Percentiles rank a stretch among this genome's conserved stretches.
phyloP scores from a whole-genome alignment of 2,113 vertebrate genomes.

The Psettodes erumei region DNA sequence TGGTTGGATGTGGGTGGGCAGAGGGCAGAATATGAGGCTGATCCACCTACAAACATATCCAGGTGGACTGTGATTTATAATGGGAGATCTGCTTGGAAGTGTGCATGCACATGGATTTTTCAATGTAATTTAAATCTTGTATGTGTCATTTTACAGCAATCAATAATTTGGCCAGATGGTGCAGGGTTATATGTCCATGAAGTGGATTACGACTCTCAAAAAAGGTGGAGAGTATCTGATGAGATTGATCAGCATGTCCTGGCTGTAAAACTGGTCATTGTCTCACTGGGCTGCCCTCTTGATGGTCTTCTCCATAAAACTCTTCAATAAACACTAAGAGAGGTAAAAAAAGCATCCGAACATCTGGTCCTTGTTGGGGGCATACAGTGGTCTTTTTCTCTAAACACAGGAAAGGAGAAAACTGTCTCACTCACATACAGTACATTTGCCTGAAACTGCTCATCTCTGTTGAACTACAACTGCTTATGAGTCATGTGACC shows the following conservation, averaged over 20 bases:
- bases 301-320: slow-evolving; percentile 53
- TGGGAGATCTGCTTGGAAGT: no score
- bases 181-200: slow-evolving; percentile 28
- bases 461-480: background rate
- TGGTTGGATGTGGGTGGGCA: no score
- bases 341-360: slow-evolving; percentile 30
- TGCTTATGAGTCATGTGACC: slow-evolving; percentile 10
- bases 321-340: slow-evolving; percentile 31
- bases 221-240: slow-evolving; percentile 66
- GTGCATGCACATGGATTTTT: no score
- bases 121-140: no score
- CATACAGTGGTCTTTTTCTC: slow-evolving; percentile 31
- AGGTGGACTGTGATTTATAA: no score
- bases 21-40: no score
- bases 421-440: background rate
- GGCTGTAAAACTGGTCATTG: slow-evolving; percentile 61
- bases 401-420: background rate
- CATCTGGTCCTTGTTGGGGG: slow-evolving; percentile 34
- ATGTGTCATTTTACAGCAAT: slow-evolving; percentile 58
- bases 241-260: slow-evolving; percentile 55
- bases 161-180: slow-evolving; percentile 55
- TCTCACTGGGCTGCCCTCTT: slow-evolving; percentile 34
- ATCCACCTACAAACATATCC: no score
- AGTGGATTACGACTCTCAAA: slow-evolving; percentile 50
- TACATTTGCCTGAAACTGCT: background rate